Evolutionary conservation across 2,113 vertebrate species (phyloP), one percentile per base, ranked within the genome.

Genomic region (Peromyscus leucopus): DNA sequence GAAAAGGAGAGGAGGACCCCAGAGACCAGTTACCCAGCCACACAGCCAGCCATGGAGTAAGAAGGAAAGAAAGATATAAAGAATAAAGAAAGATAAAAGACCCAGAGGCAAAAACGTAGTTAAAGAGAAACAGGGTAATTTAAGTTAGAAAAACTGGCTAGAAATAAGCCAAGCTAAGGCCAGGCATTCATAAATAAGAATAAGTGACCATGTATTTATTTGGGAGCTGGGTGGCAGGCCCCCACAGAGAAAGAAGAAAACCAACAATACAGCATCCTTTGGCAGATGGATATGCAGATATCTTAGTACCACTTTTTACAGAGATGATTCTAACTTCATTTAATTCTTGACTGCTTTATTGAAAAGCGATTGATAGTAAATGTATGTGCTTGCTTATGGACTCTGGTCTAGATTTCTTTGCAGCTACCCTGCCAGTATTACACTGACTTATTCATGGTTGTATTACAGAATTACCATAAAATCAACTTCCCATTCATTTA

Each of bases 381-480:
- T 71, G 24, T 67, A 22, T 86, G 7, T 17, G 17, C 82, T 89
- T 85, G 15, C 89, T 76, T 90, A 48, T 89, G 4, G 39, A 90
- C 39, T 82, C 11, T n/a, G 2, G 46, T 7, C 72, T 93, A 16
- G 91, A 8, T 87, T 95, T 92, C 61, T 92, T 1, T 36, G 75
- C 69, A n/a, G 75, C 74, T 92, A 5, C 57, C 33, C 63, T 48
- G 71, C 24, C 24, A 90, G 5, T 83, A 65, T 74, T 42, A 48
- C 19, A 88, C 46, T 91, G 10, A 84, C 36, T 90, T 48, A 33
- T 67, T 92, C 65, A 88, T 6, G 46, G 9, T 93, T 75, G 55
- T 75, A 71, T 93, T 39, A 10, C 79, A 31, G 7, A 84, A 76
- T 85, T 91, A 90, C 79, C 59, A 82, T 87, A 59, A 92, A 72